Percentiles rank a stretch among this genome's conserved stretches.
These are phyloP conservation scores for Naso thynnoides DNA, from an alignment of 2,797 vertebrate genomes.

Conservation along the genomic window DNA sequence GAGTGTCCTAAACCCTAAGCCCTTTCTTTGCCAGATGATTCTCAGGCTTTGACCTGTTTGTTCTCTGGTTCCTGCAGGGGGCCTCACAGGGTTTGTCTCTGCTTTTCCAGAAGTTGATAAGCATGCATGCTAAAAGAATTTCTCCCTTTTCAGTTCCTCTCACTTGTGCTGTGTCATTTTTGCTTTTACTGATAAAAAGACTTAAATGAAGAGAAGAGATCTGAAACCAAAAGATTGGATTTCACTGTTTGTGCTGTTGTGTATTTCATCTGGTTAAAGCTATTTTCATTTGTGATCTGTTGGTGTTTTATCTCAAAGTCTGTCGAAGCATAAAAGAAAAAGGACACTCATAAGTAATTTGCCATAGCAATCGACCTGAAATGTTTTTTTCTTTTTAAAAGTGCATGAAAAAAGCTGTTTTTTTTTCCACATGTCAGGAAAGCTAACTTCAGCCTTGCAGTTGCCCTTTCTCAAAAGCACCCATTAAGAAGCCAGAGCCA, in stretches of 20 bases:
- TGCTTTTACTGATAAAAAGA: slow-evolving; percentile 14
- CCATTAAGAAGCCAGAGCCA: slow-evolving; percentile 30
- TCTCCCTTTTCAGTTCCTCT: slow-evolving; percentile 26
- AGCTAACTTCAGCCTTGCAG: slow-evolving; percentile 37
- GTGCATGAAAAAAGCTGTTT: slow-evolving; percentile 11
- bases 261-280: slow-evolving; percentile 18
- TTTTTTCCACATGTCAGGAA: slow-evolving; percentile 27
- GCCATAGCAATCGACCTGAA: background rate
- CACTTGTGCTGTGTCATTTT: slow-evolving; percentile 47
- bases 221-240: background rate
- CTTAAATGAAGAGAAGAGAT: slow-evolving; percentile 4
- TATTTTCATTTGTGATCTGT: slow-evolving; percentile 15
- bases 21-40: slow-evolving; percentile 68
- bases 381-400: background rate
- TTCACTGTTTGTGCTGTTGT: slow-evolving; percentile 1
- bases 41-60: slow-evolving; percentile 38
- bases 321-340: background rate
- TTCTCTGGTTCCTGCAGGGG: slow-evolving; percentile 41
- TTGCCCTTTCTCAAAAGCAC: slow-evolving; percentile 34
- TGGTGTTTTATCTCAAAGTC: background rate
- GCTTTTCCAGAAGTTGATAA: slow-evolving; percentile 37
- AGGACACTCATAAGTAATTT: background rate
- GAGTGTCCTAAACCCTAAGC: slow-evolving; percentile 36
- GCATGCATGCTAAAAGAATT: slow-evolving; percentile 39
- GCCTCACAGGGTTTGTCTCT: slow-evolving; percentile 22